Base-by-base conservation (phyloP, 2,113 vertebrate genomes). In the Nibea coibor region DNA sequence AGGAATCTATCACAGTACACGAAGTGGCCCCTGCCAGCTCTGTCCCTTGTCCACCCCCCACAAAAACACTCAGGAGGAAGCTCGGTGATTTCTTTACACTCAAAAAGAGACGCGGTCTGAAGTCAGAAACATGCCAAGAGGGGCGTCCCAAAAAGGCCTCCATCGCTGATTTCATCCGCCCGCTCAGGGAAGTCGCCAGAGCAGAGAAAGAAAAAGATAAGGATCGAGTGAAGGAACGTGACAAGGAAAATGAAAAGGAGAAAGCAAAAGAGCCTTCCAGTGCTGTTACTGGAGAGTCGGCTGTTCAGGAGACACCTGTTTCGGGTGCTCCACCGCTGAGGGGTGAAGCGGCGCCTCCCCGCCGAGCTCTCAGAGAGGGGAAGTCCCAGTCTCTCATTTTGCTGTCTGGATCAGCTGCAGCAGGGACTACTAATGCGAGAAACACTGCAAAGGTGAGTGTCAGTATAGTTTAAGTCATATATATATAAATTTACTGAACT, bases 341-440 rank as follows among this genome's bases (percentile, higher is more conserved):
- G 93, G 45, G 91, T 86, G 82, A 95, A 87, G 58, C 93, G 87
- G 93, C 86, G 85, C 82, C 94, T 94, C 85, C 95, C 94, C 79
- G 87, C 48, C 86, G 96, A 93, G 70, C 96, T 94, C 81, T 96
- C 94, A 0, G 97, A 63, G 97, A 98, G 56, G 97, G 96, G 78
- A 98, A 98, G 83, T 97, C 97, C 83, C 97, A 97, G 85, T 98
- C 97, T 0, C 96, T 98, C 84, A 97, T 98, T 68, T 84, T 98
- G 78, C 94, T 98, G 7, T 93, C 97, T 0, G 96, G 96, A 7
- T 96, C 96, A 72, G 95, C 97, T 0, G 95, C 95, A 67, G 81
- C 86, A 10, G 96, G 95, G 10, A 65, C 86, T 0, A 80, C 95
- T 53, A 94, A 94, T 47, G 83, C 89, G 82, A 95, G 87, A 75